Conservation (phyloP, 2,113 vertebrate genomes). For the Nycticryphes semicollaris region DNA sequence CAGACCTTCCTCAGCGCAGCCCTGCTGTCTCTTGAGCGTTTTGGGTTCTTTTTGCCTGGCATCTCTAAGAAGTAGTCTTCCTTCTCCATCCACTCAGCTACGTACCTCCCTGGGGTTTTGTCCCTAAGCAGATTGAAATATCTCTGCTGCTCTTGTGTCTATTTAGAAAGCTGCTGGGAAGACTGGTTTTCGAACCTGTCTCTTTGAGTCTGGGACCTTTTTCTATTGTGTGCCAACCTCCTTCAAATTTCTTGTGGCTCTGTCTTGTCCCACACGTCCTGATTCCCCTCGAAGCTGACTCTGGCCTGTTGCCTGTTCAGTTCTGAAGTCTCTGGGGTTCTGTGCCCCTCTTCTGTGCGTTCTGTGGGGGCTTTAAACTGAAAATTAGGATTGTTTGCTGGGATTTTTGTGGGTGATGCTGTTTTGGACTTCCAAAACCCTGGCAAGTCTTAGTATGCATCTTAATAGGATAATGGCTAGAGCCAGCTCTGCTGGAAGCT, state of each 20-base stretch:
- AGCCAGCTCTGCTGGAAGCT: background rate
- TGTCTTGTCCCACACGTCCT: fast-evolving
- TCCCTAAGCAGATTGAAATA: background rate
- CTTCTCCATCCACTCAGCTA: background rate
- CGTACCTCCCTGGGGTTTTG: background rate
- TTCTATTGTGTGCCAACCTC: background rate
- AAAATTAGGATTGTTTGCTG: background rate
- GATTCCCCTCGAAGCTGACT: background rate
- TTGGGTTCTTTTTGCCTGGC: background rate
- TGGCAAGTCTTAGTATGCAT: background rate
- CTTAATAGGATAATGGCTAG: background rate
- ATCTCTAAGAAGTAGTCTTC: background rate
- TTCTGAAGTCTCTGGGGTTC: background rate
- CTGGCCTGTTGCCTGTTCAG: background rate
- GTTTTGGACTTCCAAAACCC: background rate
- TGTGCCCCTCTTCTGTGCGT: background rate
- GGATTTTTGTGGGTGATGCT: background rate
- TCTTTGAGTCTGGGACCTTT: background rate
- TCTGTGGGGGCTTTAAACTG: background rate
- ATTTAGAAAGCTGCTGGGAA: background rate
- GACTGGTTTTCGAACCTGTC: background rate
- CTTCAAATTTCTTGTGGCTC: background rate
- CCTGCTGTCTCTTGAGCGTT: background rate
- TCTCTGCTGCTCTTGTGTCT: background rate
- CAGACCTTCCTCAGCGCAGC: background rate